phyloP scores from a whole-genome alignment of 2,113 vertebrate species.

The Python bivittatus region DNA sequence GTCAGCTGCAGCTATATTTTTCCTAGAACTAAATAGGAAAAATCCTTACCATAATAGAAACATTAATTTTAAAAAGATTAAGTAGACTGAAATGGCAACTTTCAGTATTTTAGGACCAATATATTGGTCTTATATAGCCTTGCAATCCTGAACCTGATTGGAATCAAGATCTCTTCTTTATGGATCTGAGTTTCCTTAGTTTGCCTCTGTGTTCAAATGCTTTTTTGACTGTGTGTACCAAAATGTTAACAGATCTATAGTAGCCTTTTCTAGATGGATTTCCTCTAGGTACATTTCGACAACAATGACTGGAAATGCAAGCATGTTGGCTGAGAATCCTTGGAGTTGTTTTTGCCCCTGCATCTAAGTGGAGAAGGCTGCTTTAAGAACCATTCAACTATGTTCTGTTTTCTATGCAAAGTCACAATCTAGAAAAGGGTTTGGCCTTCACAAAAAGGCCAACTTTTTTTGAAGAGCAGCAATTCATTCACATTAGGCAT shows the following conservation, averaged over 20 bases:
- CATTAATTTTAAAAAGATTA: too few species aligned
- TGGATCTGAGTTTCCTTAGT: background rate
- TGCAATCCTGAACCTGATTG: background rate
- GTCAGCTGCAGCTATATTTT: too few species aligned
- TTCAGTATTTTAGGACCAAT: conserved; percentile 1
- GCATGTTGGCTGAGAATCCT: too few species aligned
- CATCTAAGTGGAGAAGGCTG: too few species aligned
- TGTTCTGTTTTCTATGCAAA: background rate
- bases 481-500: background rate
- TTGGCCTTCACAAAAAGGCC: background rate
- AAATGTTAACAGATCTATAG: background rate
- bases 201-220: background rate
- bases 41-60: too few species aligned
- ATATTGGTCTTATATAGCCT: background rate
- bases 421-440: background rate
- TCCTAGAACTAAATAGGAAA: too few species aligned
- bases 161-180: background rate
- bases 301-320: too few species aligned
- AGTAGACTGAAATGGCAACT: too few species aligned
- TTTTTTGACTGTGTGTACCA: background rate
- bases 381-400: too few species aligned
- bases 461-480: background rate
- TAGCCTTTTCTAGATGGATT: too few species aligned
- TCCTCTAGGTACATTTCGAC: too few species aligned
- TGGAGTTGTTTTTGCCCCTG: too few species aligned